These are phyloP conservation scores for Acromyrmex heyeri DNA, from an alignment of 1,140 invertebrate genomes.

Conservation along the genomic window DNA sequence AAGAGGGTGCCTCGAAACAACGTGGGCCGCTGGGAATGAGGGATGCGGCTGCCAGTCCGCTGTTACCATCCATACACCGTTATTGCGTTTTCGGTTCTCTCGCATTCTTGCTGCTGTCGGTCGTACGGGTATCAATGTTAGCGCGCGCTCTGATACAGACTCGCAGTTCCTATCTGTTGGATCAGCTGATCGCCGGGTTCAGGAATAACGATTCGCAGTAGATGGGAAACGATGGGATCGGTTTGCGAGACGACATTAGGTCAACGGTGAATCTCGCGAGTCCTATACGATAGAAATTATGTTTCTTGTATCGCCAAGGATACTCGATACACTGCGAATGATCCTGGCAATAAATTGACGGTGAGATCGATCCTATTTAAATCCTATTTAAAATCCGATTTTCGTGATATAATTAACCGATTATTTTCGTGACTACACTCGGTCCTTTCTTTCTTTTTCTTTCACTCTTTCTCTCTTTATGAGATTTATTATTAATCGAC, in stretches of 20 bases:
- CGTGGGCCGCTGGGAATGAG: slow-evolving; percentile 40
- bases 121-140: neutral
- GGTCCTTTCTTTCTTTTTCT: slow-evolving; percentile 11
- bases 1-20: neutral
- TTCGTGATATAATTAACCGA: slow-evolving; percentile 58
- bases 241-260: slow-evolving; percentile 68
- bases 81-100: slow-evolving; percentile 67
- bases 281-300: slow-evolving; percentile 14
- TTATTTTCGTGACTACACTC: slow-evolving; percentile 59
- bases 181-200: slow-evolving; percentile 31
- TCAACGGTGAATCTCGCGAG: slow-evolving; percentile 31
- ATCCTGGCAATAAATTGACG: slow-evolving; percentile 49
- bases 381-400: slow-evolving; percentile 38
- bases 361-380: neutral
- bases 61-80: slow-evolving; percentile 66
- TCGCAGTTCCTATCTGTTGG: neutral
- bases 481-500: slow-evolving; percentile 69
- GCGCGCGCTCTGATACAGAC: neutral
- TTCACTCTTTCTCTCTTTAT: slow-evolving; percentile 29
- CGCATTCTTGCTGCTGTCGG: slow-evolving; percentile 71
- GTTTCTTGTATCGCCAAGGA: slow-evolving; percentile 50
- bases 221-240: slow-evolving; percentile 68
- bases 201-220: slow-evolving; percentile 63
- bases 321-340: slow-evolving; percentile 70
- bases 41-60: slow-evolving; percentile 60